A percentile compares a stretch with the other conserved stretches of the same genome.
Conservation (phyloP, 2,797 vertebrate species). For the Gymnocypris eckloni region DNA sequence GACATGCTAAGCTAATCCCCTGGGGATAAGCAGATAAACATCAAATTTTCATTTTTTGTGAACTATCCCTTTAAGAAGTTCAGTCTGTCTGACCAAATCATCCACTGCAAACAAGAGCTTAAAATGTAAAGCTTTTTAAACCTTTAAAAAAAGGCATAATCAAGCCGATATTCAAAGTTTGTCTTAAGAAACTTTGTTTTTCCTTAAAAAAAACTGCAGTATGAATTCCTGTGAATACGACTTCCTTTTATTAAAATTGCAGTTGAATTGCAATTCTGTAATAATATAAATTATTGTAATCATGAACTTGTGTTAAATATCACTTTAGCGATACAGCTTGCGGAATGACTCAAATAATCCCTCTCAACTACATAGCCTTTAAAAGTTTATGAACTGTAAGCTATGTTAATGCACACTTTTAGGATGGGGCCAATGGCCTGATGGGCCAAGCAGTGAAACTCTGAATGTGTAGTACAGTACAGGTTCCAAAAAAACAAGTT, state of each 20-base stretch:
- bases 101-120: background rate
- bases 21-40: too few relatives aligned
- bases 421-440: background rate
- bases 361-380: background rate
- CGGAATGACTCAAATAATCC: background rate
- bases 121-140: background rate
- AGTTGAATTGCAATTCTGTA: background rate
- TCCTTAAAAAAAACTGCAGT: background rate
- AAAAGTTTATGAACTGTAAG: conserved; percentile 29
- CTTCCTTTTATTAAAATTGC: background rate
- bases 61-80: too few relatives aligned
- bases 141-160: background rate
- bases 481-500: conserved; percentile 12
- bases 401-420: background rate
- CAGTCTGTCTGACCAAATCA: background rate
- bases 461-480: background rate
- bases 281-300: background rate
- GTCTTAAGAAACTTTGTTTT: background rate
- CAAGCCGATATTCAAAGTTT: background rate
- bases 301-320: background rate
- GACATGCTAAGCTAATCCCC: background rate
- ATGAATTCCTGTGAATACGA: background rate
- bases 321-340: background rate
- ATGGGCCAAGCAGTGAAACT: conserved; percentile 1
- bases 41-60: too few relatives aligned